Conservation (phyloP, 2,888 invertebrate genomes). For the Ischnura elegans region DNA sequence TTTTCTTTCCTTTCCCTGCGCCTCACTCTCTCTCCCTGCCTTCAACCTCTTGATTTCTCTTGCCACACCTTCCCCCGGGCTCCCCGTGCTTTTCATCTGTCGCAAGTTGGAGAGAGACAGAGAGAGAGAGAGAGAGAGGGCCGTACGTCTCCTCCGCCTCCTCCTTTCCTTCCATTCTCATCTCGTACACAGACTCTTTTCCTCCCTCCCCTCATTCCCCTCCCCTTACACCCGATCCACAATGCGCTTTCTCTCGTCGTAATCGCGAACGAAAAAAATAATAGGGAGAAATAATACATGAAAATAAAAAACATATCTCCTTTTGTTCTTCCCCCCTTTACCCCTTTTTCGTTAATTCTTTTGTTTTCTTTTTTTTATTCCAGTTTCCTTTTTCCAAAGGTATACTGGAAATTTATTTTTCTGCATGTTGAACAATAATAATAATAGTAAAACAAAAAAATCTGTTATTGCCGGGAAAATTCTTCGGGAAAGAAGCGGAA, state of each 20-base stretch:
- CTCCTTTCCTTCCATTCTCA: neutral
- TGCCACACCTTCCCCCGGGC: conserved; percentile 42
- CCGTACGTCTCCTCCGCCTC: neutral
- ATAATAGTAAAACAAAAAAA: neutral
- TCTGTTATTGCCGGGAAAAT: conserved; percentile 32
- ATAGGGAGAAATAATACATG: neutral
- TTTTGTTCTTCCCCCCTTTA: neutral
- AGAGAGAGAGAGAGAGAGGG: too few species aligned
- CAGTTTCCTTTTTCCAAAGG: conserved; percentile 9
- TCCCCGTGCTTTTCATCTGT: conserved; percentile 41
- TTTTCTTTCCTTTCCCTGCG: neutral
- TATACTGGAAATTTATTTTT: conserved; percentile 30
- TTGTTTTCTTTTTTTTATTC: too few species aligned
- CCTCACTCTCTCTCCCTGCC: neutral
- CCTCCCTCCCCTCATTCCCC: neutral
- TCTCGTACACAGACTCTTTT: neutral
- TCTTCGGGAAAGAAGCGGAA: conserved; percentile 1
- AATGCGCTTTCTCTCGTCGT: conserved; percentile 6
- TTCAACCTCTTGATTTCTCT: conserved; percentile 45
- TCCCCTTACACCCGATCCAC: neutral
- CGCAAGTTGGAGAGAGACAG: conserved; percentile 23
- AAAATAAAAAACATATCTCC: neutral
- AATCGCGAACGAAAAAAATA: neutral
- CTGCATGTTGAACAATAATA: neutral
- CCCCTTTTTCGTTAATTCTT: conserved; percentile 46